A percentile compares a stretch with the other conserved stretches of the same genome.
phyloP scores from a whole-genome alignment of 2,888 invertebrate species.

The Terebella lapidaria region DNA sequence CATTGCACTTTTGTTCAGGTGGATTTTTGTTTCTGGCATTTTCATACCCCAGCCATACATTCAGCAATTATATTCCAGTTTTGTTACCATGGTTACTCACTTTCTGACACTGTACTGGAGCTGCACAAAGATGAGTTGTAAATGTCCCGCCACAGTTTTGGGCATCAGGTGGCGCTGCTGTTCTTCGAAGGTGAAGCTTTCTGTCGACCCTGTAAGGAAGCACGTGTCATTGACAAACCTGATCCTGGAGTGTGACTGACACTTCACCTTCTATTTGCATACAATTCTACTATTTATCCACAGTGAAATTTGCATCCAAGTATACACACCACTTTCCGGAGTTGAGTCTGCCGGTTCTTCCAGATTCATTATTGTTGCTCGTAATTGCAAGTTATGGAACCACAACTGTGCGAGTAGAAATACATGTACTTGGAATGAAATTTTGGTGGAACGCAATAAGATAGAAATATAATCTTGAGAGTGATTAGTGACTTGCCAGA shows the following conservation, averaged over 20 bases:
- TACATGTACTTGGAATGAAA: too few species aligned
- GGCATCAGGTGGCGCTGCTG: conserved; percentile 22
- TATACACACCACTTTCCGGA: not conserved
- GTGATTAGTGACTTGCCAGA: not conserved
- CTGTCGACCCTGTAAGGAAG: too few species aligned
- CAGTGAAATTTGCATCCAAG: not conserved
- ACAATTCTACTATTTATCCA: not conserved
- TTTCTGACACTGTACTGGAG: conserved; percentile 38
- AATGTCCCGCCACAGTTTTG: conserved; percentile 54
- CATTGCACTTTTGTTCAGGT: too few species aligned
- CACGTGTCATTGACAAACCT: too few species aligned
- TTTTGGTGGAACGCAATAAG: too few species aligned
- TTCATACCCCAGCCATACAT: too few species aligned
- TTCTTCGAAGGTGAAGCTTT: too few species aligned
- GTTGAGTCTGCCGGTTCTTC: not conserved
- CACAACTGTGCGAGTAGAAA: conserved; percentile 51
- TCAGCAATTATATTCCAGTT: too few species aligned
- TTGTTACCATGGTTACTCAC: too few species aligned
- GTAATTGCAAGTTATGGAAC: conserved; percentile 56
- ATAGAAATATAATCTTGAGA: too few species aligned
- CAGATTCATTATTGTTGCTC: not conserved
- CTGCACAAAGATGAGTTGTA: conserved; percentile 62
- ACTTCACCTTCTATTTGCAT: not conserved
- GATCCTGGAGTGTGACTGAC: too few species aligned
- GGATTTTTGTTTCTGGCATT: too few species aligned